Evolutionary conservation across 2,113 vertebrate species (phyloP), one percentile per base, ranked within the genome.

Genomic region (Fulica atra): DNA sequence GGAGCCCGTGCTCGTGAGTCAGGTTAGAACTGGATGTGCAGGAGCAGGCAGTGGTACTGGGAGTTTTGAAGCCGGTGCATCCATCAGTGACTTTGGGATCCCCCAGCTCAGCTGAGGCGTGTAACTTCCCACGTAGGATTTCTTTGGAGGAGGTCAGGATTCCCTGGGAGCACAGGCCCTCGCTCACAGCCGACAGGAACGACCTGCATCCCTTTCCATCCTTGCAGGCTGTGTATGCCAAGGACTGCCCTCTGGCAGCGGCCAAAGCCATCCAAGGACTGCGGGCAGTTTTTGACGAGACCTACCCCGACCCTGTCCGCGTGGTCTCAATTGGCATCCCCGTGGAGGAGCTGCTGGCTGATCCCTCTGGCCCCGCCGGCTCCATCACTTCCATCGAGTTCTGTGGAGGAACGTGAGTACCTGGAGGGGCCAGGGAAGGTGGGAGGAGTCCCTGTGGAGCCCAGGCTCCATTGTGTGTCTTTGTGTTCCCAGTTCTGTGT

Each of bases 261-360:
- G 99, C 99, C 40, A 99, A 99, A 97, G 99, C 99, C 48, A 99
- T 99, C 95, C 99, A 99, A 95, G 99, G 99, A 16, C 97, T 99
- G 95, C 98, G 99, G 9, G 99, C 99, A 2, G 99, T 99, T 81
- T 99, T 99, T 78, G 99, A 99, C 0, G 99, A 99, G 97, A 99
- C 99, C 5, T 99, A 99, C 90, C 99, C 99, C 0, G 99, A 99
- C 95, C 99, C 99, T 0, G 99, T 99, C 42, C 98, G 99, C 7
- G 99, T 99, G 1, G 99, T 99, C 73, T 99, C 99, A 3, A 98
- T 99, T 21, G 99, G 99, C 16, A 95, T 99, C 53, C 99, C 99
- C 0, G 98, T 99, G 31, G 98, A 98, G 38, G 98, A 99, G 35
- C 98, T 99, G 92, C 97, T 99, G 95, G 98, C 98, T 1, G 99